Conservation (phyloP, 2,113 vertebrate species). For the Corvus cornix region DNA sequence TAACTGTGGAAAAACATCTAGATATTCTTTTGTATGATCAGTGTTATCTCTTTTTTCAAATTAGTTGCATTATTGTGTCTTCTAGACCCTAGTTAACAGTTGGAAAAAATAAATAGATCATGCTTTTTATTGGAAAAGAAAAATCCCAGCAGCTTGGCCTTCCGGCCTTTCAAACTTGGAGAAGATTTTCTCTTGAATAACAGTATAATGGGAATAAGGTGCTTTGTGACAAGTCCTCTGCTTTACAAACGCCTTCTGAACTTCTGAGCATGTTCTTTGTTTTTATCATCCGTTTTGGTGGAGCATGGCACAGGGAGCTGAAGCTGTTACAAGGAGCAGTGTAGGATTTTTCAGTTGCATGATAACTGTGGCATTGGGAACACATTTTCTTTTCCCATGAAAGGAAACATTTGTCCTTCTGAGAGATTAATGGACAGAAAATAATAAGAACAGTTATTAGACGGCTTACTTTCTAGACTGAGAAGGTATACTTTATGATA, state of each 20-base stretch:
- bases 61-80: background rate
- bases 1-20: background rate
- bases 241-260: background rate
- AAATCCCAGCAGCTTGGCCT: background rate
- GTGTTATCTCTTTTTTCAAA: background rate
- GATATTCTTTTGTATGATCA: background rate
- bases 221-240: background rate
- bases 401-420: background rate
- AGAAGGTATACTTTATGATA: background rate
- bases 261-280: background rate
- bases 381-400: background rate
- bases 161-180: background rate
- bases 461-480: background rate
- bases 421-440: background rate
- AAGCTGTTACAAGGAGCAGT: background rate
- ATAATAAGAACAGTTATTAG: background rate
- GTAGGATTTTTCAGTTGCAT: background rate
- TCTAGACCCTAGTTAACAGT: background rate
- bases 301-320: fast-evolving
- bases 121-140: background rate
- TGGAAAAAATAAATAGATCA: background rate
- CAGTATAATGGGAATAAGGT: background rate
- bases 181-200: background rate
- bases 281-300: background rate
- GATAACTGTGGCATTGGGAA: background rate